phyloP scores from a whole-genome alignment of 2,113 vertebrate genomes.

The Heterotis niloticus region DNA sequence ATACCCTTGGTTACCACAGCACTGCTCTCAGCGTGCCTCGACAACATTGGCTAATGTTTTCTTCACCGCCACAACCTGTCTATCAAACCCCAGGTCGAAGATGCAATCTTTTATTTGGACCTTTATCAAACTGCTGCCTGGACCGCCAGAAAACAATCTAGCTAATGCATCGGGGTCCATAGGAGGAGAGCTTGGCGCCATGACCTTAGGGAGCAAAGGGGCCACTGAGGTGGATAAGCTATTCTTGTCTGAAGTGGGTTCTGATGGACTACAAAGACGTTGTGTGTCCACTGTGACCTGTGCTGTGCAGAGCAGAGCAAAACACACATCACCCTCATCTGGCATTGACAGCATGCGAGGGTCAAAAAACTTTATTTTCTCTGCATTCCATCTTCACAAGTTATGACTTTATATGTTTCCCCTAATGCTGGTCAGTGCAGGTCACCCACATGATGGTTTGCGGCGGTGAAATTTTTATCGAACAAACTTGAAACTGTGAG shows the following conservation, averaged over 20 bases:
- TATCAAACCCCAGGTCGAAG: background rate
- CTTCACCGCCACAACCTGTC: no score
- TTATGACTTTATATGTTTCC: no score
- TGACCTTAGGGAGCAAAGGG: background rate
- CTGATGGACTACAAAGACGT: background rate
- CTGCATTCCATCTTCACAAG: no score
- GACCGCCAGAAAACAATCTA: background rate
- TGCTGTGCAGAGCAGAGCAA: background rate
- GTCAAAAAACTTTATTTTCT: no score
- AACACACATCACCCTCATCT: no score
- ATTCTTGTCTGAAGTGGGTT: background rate
- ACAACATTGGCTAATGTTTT: background rate
- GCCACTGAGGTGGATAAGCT: background rate
- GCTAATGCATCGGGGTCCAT: slow-evolving; percentile 3
- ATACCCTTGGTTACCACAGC: background rate
- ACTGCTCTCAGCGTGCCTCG: background rate
- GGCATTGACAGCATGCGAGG: no score
- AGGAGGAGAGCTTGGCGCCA: background rate
- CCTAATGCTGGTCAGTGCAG: no score
- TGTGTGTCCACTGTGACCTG: background rate
- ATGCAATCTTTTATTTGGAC: background rate
- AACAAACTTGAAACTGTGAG: no score
- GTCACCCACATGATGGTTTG: no score
- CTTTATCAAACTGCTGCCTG: background rate
- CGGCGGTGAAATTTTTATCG: no score